Base-by-base conservation (phyloP, 2,113 vertebrate species). In the Hydropotes inermis region DNA sequence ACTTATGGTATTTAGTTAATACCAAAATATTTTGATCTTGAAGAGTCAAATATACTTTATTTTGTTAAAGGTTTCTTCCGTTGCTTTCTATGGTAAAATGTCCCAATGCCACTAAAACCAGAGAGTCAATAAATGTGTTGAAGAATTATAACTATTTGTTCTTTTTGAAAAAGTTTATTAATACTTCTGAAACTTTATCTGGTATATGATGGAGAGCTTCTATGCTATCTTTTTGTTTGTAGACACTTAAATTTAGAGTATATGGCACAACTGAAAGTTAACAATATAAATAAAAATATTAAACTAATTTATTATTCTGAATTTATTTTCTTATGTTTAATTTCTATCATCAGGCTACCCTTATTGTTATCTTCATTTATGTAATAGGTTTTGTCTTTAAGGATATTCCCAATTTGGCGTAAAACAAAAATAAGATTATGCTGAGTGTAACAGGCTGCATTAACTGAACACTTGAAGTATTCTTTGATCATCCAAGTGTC, bases 301-400 rank as follows among this genome's bases (percentile, higher is more conserved):
- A 76, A 91, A 45, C 11, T 57, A 36, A 74, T 83, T 55, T 60
- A 70, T 33, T 89, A 2, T 91, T 70, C 28, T 83, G 13, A 88
- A 76, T 82, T 86, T 82, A 43, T 74, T 92, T 96, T 67, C 55
- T 92, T 89, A 78, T 28, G 7, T 67, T 87, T 76, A n/a, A 89
- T 95, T 94, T 95, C 43, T 55, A 23, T 36, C 33, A 78, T 87
- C 16, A 52, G 50, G 67, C 3, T 50, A 85, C 10, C 10, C 5
- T 90, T 9, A 87, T 47, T 87, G 19, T 60, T 87, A 47, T 81
- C 33, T 54, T 61, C 36, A 43, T 85, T 61, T 87, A 45, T 50
- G 33, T 30, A 91, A 57, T n/a, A 93, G 2, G 3, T 95, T 97
- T 74, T 86, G 33, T 84, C 52, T 96, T 96, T 25, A 89, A 90